A percentile compares a stretch with the other conserved stretches of the same genome.
Evolutionary conservation across 2,888 invertebrate genomes (phyloP).

Genomic region (Drosophila maculinotata): DNA sequence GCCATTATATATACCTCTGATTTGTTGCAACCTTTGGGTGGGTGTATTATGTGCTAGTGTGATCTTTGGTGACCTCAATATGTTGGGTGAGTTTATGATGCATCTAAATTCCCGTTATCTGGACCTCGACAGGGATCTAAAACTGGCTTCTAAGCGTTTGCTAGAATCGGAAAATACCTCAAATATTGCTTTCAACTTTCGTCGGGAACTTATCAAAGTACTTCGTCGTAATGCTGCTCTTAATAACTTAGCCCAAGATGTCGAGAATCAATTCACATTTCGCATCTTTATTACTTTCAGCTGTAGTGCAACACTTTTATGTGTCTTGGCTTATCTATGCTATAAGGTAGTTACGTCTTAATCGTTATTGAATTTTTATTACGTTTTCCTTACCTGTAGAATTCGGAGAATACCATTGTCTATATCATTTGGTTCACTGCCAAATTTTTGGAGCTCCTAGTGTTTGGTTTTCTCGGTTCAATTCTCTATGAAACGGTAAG

Average conservation of each 20-base stretch:
- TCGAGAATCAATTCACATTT: slow-evolving; percentile 70
- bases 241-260: slow-evolving; percentile 63
- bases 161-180: not conserved
- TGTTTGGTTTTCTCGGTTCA: slow-evolving; percentile 67
- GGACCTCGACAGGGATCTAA: slow-evolving; percentile 64
- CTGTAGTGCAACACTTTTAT: slow-evolving; percentile 69
- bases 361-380: not conserved
- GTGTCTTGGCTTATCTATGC: slow-evolving; percentile 68
- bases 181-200: slow-evolving; percentile 57
- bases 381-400: slow-evolving; percentile 31
- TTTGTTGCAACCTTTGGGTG: slow-evolving; percentile 52
- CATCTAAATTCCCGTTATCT: slow-evolving; percentile 76
- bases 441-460: slow-evolving; percentile 67
- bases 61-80: slow-evolving; percentile 68
- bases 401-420: slow-evolving; percentile 44
- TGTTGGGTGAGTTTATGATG: slow-evolving; percentile 72
- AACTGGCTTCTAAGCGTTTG: slow-evolving; percentile 12
- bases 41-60: slow-evolving; percentile 59
- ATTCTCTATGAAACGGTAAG: slow-evolving; percentile 66
- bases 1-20: slow-evolving; percentile 54
- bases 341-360: slow-evolving; percentile 60
- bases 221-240: slow-evolving; percentile 64
- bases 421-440: slow-evolving; percentile 63
- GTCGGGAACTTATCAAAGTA: slow-evolving; percentile 41
- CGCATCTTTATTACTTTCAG: slow-evolving; percentile 76